phyloP scores from a whole-genome alignment of 1,140 invertebrate genomes.

The Camponotus pennsylvanicus region DNA sequence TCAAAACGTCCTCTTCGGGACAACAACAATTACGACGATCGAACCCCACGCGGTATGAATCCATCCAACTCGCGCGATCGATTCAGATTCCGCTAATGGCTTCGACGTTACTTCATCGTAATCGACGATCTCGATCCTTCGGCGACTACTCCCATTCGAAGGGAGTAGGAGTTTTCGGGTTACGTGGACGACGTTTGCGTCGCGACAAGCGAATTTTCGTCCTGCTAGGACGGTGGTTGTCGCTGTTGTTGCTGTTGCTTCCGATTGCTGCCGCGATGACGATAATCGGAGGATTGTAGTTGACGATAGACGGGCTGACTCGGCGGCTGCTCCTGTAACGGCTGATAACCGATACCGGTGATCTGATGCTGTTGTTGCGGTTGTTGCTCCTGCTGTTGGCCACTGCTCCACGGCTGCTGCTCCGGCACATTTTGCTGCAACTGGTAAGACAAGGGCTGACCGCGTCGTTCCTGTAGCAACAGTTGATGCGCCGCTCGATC shows the following conservation, averaged over 20 bases:
- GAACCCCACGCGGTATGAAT: not conserved
- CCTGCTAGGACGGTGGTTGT: constrained; percentile 79
- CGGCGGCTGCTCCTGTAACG: constrained; percentile 77
- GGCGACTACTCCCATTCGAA: constrained; percentile 19
- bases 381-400: constrained; percentile 76
- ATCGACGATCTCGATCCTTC: not conserved
- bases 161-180: constrained; percentile 32
- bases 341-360: constrained; percentile 76
- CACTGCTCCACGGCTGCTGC: constrained; percentile 73
- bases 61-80: constrained; percentile 33
- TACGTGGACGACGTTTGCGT: constrained; percentile 43
- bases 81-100: not conserved
- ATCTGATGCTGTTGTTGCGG: constrained; percentile 58
- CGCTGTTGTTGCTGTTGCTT: constrained; percentile 71
- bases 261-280: constrained; percentile 68
- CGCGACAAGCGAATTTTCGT: constrained; percentile 39
- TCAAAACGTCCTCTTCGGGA: not conserved
- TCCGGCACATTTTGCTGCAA: constrained; percentile 78
- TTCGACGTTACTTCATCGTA: constrained; percentile 33
- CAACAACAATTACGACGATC: constrained; percentile 18
- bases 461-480: constrained; percentile 88
- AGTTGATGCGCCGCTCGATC: constrained; percentile 93
- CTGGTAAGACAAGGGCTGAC: constrained; percentile 82
- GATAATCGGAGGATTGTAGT: constrained; percentile 69
- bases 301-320: constrained; percentile 74